Base-by-base conservation (phyloP, 35 echinoderm and acorn worm species). In the Lytechinus variegatus region DNA sequence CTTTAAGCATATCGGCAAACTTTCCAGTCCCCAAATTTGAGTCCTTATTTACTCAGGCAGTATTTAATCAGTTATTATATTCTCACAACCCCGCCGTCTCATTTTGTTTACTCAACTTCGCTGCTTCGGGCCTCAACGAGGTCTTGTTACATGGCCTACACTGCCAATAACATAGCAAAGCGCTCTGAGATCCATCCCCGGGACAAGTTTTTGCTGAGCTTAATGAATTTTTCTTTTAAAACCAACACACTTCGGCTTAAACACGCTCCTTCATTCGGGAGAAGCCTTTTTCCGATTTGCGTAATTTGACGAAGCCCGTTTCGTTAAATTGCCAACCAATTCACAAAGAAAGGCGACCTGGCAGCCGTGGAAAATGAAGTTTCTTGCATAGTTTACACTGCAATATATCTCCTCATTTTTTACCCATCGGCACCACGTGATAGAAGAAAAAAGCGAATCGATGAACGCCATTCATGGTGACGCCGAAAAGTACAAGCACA, bases 21-120 rank as follows among this genome's bases (percentile, higher is more conserved):
- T 79, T 79, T 79, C 66, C 19, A 79, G 66, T 79, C 66, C 66
- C 16, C 16, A 79, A 79, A 19, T 79, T 79, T 79, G 66, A 7
- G 66, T 79, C 66, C 66, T n/a, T 90, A 90, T 90, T 90, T 44
- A 90, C 88, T 52, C 52, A 90, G 88, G 88, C 88, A 52, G 52
- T 90, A 90, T 90, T 90, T 90, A 90, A 90, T 90, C 88, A 90
- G 88, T 54, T 90, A 90, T 90, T 90, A 90, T 90, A 52, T 52
- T 90, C 52, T 90, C 88, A 90, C 88, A 14, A 90, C 33, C 88
- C n/a, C 52, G 88, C 52, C 88, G 88, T 79, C 66, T 79, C 28
- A 54, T 54, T 90, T 54, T 90, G 88, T 90, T 90, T 90, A 54
- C 88, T 54, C 29, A 90, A 90, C 88, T 90, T 54, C 66, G 66